Percentiles rank a stretch among this genome's conserved stretches.
Evolutionary conservation across 2,113 vertebrate species (phyloP).

Genomic region (Brevimyrus niger): DNA sequence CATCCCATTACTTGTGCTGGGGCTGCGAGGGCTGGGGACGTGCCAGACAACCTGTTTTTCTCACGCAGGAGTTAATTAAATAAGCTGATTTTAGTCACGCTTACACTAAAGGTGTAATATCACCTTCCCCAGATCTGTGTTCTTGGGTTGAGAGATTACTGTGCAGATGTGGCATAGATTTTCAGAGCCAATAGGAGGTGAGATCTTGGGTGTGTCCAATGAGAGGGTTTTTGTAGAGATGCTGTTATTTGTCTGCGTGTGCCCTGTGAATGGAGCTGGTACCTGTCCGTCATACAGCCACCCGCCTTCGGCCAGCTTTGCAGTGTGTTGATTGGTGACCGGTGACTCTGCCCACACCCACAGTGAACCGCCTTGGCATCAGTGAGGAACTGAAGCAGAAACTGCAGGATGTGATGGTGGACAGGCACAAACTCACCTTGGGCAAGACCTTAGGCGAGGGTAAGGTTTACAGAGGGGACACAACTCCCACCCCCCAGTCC

Average conservation of each 20-base stretch:
- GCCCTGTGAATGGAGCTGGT: not conserved
- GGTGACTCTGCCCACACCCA: not conserved
- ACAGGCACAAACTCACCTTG: conserved; percentile 78
- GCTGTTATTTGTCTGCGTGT: not conserved
- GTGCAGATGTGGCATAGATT: not conserved
- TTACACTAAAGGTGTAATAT: not conserved
- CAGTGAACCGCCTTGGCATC: conserved; percentile 84
- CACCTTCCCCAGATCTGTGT: not conserved
- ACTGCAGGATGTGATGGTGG: conserved; percentile 84
- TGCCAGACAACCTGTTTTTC: not conserved
- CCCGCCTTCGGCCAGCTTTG: not conserved
- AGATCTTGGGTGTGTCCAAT: not conserved
- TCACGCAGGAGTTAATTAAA: not conserved
- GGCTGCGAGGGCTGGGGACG: not conserved
- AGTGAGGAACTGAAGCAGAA: conserved; percentile 84
- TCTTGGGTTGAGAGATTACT: not conserved
- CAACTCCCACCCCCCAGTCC: not conserved
- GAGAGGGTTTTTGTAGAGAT: not conserved
- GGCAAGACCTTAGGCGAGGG: conserved; percentile 87
- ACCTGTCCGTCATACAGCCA: not conserved
- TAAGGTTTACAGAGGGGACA: conserved; percentile 28
- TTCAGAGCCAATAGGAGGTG: not conserved
- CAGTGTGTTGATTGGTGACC: conserved; percentile 16
- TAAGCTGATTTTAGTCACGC: not conserved
- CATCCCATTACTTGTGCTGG: not conserved